Percentiles rank a stretch among this genome's conserved stretches.
phyloP scores from a whole-genome alignment of 1,140 invertebrate genomes.

The Colletes gigas region DNA sequence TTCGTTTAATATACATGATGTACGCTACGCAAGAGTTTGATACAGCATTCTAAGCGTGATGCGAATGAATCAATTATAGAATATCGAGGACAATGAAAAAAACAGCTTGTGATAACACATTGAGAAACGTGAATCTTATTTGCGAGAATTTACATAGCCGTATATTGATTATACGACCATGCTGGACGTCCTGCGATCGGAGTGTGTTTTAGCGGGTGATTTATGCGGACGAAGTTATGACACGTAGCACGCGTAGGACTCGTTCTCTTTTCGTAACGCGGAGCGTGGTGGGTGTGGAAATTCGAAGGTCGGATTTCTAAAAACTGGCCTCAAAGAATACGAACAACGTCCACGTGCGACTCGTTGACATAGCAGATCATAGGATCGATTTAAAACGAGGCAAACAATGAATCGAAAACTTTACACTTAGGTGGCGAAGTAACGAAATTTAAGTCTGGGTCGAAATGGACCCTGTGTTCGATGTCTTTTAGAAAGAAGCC shows the following conservation, averaged over 20 bases:
- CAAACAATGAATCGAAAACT: too few species aligned
- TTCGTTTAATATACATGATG: too few species aligned
- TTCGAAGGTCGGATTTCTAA: slow-evolving; percentile 53
- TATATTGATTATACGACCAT: slow-evolving; percentile 36
- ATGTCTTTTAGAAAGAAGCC: not conserved
- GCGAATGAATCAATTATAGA: not conserved
- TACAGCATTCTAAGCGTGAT: too few species aligned
- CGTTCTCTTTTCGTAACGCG: slow-evolving; percentile 52
- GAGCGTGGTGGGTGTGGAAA: slow-evolving; percentile 26
- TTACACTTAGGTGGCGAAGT: too few species aligned
- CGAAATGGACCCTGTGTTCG: too few species aligned
- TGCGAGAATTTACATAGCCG: slow-evolving; percentile 1
- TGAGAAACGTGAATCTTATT: not conserved
- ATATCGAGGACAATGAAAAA: not conserved
- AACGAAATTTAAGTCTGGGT: too few species aligned
- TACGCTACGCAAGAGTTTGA: too few species aligned
- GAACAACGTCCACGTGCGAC: not conserved
- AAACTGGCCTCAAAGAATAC: slow-evolving; percentile 3
- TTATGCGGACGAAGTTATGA: slow-evolving; percentile 41
- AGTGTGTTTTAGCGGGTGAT: slow-evolving; percentile 32
- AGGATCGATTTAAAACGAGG: not conserved
- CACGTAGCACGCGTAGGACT: slow-evolving; percentile 56
- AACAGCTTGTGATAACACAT: not conserved
- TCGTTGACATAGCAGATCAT: not conserved
- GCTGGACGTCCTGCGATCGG: slow-evolving; percentile 5